A percentile compares a stretch with the other conserved stretches of the same genome.
Conservation (phyloP, 2,113 vertebrate species). For the Onychostruthus taczanowskii region DNA sequence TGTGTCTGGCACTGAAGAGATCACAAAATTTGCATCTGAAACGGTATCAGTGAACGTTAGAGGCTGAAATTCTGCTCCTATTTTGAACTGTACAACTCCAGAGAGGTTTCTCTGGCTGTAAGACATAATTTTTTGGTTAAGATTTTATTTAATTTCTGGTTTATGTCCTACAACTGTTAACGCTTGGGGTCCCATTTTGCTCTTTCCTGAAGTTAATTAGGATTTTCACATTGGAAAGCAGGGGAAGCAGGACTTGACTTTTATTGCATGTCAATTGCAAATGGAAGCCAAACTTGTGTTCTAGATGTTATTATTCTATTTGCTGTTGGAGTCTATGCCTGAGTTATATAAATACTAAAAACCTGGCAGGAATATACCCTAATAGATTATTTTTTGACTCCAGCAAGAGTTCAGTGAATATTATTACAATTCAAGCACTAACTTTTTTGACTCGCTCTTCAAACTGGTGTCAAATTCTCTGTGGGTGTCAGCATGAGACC, state of each 20-base stretch:
- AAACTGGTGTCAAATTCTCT: neutral
- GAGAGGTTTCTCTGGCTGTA: neutral
- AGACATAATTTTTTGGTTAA: slow-evolving; percentile 8
- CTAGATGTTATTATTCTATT: neutral
- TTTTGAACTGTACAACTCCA: neutral
- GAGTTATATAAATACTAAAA: neutral
- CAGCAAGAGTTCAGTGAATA: neutral
- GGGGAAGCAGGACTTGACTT: neutral
- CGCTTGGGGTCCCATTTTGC: neutral
- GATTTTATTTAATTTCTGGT: slow-evolving; percentile 1
- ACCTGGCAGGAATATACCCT: neutral
- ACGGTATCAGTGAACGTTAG: neutral
- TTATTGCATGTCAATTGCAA: neutral
- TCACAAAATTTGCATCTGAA: slow-evolving; percentile 33
- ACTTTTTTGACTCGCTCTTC: neutral
- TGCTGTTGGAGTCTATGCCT: neutral
- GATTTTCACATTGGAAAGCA: neutral
- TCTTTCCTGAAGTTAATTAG: neutral
- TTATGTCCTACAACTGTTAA: neutral
- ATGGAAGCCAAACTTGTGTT: neutral
- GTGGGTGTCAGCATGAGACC: neutral
- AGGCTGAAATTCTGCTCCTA: slow-evolving; percentile 17
- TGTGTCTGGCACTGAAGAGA: slow-evolving; percentile 37
- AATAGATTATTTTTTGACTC: neutral
- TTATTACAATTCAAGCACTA: neutral